Evolutionary conservation across 2,113 vertebrate species (phyloP).

Genomic region (Gadus chalcogrammus): DNA sequence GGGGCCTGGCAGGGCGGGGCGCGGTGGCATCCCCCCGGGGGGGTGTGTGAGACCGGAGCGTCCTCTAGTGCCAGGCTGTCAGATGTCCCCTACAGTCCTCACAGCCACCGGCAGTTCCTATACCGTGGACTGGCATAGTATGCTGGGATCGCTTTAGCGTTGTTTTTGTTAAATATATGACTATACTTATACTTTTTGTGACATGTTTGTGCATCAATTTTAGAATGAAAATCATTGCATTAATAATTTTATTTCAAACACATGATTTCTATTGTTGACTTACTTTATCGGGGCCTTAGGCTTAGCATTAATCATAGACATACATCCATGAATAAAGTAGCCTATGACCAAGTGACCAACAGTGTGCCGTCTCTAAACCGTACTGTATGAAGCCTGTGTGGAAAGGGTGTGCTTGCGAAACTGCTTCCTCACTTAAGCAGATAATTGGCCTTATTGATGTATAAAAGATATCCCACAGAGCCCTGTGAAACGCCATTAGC

Average conservation of each 20-base stretch:
- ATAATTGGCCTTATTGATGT: constrained; percentile 83
- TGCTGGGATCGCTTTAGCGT: neutral
- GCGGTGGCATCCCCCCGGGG: constrained; percentile 48
- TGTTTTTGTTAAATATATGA: neutral
- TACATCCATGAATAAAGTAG: too few species aligned
- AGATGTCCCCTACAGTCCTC: constrained; percentile 1
- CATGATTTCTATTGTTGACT: too few species aligned
- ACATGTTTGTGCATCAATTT: too few species aligned
- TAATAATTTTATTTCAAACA: too few species aligned
- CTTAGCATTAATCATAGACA: too few species aligned
- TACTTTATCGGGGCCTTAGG: too few species aligned
- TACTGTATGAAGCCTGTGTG: constrained; percentile 30
- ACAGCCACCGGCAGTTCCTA: too few species aligned
- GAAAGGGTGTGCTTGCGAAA: constrained; percentile 52
- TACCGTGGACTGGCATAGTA: neutral
- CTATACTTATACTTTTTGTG: too few species aligned
- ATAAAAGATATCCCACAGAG: constrained; percentile 82
- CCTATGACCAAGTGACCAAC: neutral
- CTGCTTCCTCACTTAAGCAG: constrained; percentile 74
- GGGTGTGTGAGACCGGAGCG: constrained; percentile 59
- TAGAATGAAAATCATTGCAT: too few species aligned
- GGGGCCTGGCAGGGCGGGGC: constrained; percentile 26
- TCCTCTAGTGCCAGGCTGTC: constrained; percentile 69
- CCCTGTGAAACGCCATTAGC: constrained; percentile 76
- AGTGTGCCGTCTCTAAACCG: neutral